These are phyloP conservation scores for Gasterosteus nipponicus DNA, from an alignment of 2,113 vertebrate species.

Conservation along the genomic window DNA sequence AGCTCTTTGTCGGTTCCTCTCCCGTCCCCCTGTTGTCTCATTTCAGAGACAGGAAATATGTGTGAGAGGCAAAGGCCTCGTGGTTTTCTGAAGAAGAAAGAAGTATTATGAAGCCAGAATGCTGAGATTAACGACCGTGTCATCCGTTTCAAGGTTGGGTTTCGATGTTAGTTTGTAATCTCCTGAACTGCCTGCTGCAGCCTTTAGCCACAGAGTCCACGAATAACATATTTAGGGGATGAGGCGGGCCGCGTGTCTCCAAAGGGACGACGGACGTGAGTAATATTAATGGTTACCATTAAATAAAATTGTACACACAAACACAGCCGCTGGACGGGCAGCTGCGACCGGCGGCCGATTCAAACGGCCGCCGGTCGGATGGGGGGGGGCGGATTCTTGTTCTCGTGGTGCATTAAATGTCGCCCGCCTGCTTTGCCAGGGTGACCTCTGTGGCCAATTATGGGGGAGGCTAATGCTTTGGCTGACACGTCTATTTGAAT, in stretches of 20 bases:
- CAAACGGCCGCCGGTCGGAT: background rate
- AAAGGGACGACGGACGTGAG: conserved; percentile 37
- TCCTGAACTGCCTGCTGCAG: conserved; percentile 35
- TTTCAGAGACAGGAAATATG: conserved; percentile 17
- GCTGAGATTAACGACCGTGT: conserved; percentile 46
- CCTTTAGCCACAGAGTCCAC: conserved; percentile 47
- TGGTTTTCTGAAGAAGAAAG: background rate
- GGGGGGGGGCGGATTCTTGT: conserved; percentile 13
- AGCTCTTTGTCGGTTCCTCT: conserved; percentile 21
- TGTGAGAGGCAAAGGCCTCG: background rate
- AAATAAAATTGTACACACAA: conserved; percentile 51
- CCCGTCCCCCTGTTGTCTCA: conserved; percentile 7
- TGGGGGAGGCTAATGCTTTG: conserved; percentile 67
- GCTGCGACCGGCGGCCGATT: conserved; percentile 16
- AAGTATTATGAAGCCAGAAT: conserved; percentile 21
- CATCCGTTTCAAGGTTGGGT: conserved; percentile 46
- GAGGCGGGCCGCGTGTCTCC: conserved; percentile 11
- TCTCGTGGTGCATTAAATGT: conserved; percentile 62
- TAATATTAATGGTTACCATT: conserved; percentile 70
- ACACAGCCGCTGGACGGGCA: conserved; percentile 37
- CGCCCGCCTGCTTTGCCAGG: conserved; percentile 48
- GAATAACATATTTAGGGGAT: conserved; percentile 60
- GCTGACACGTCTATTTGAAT: conserved; percentile 72
- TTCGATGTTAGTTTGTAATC: conserved; percentile 52
- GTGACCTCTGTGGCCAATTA: conserved; percentile 79